Base-by-base conservation (phyloP, 2,888 invertebrate genomes). In the Zaprionus obscuricornis region DNA sequence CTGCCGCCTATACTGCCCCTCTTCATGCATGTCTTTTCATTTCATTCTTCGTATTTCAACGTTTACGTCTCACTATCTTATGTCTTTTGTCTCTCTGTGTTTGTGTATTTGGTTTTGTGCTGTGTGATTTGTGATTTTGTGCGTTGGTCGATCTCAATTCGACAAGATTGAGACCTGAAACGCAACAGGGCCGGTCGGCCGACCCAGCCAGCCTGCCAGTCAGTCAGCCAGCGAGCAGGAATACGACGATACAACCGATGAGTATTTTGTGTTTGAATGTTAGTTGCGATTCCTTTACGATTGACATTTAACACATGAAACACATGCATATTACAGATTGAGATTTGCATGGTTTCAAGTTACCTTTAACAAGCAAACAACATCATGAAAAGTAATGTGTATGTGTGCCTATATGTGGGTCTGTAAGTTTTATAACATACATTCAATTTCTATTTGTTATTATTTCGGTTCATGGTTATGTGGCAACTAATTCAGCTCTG, bases 61-160 rank as follows among this genome's bases (percentile, higher is more conserved):
- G 7, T 4, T 29, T 56, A 49, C 40, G 42, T 62, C 39, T 58
- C 40, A 55, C 68, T 75, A 57, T 74, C 73, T 54, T 75, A 49
- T 1, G 10, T 39, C 17, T 8, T 43, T 2, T 2, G 10, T 24
- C 11, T n/a, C 7, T 22, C 20, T 22, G n/a, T n/a, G 2, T 33
- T 20, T 24, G 42, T 60, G 51, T 45, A 14, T 46, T 49, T 45
- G 45, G 8, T 13, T 22, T 43, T 18, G 29, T 42, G 18, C 14
- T 4, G 11, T 10, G 11, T 10, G 11, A 5, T 46, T 39, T 31
- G 58, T 58, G 42, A 78, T 58, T n/a, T 66, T 55, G 45, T 50
- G 42, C 29, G 45, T 14, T 47, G 54, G n/a, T 56, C 39, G 42
- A 17, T 47, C 17, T 31, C 49, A 18, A 52, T 36, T 50, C 60